Base-by-base conservation (phyloP, 53 echinoderm and acorn worm species). In the Hippasteria phrygiana region DNA sequence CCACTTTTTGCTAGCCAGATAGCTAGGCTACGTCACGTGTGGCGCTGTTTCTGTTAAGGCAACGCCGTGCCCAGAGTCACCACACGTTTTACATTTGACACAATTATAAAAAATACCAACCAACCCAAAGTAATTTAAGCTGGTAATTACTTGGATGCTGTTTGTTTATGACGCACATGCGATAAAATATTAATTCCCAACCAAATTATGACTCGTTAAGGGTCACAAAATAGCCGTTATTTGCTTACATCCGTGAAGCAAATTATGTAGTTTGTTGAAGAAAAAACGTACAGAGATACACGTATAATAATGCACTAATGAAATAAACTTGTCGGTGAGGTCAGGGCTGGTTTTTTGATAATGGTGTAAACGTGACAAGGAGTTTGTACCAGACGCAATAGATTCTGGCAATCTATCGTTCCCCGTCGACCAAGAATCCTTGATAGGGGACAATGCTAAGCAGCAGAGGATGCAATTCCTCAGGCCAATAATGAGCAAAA, bases 31-130 rank as follows among this genome's bases (percentile, higher is more conserved):
- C 77, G 78, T 78, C 78, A 78, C 40, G 78, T 39, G 78, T 55
- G 78, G 78, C 78, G 78, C 78, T 78, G 59, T 78, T 39, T 78
- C 55, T 20, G 53, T 42, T 48, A 46, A 48, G 27, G 33, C 51
- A 5, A 51, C 51, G 36, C 35, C 48, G 51, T 29, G 14, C 48
- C 28, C 32, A 56, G 28, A 75, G 55, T 35, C 54, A 54, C 35
- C 40, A 55, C 56, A 22, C 55, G 56, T 38, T 29, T 53, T 3
- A 48, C 50, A 20, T 18, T 47, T 76, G 33, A 3, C 33, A 13
- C 48, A 16, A 16, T 45, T 47, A 22, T 74, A 22, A 34, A 47
- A 76, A 69, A 17, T 37, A 34, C 7, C 76, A 33, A 76, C 20
- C 47, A 46, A 43, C 43, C 12, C 43, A 74, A 74, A 74, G 45